Conservation (phyloP, 2,888 invertebrate species). For the Calliopum simillimum region DNA sequence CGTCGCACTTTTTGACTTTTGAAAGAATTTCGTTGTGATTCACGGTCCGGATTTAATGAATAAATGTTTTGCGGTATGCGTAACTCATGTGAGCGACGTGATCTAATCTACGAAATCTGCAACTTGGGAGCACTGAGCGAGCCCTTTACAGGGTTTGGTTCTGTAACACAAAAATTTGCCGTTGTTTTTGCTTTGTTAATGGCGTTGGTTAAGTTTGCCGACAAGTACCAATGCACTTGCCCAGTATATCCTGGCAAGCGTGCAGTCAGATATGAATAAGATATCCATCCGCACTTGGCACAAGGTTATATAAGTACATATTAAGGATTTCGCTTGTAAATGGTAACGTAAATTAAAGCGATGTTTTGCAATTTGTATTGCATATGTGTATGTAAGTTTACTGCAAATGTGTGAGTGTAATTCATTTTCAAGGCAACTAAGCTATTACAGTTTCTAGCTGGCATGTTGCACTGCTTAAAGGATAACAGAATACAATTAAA, state of each 20-base stretch:
- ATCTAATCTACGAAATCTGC: constrained; percentile 51
- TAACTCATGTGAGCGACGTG: constrained; percentile 47
- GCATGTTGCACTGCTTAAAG: constrained; percentile 45
- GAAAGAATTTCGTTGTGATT: constrained; percentile 45
- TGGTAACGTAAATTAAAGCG: constrained; percentile 19
- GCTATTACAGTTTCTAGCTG: constrained; percentile 45
- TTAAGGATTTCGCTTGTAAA: constrained; percentile 17
- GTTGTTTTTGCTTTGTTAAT: constrained; percentile 19
- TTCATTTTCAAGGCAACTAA: constrained; percentile 17
- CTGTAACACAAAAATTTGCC: constrained; percentile 5
- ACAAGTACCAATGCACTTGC: background rate
- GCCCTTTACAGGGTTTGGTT: constrained; percentile 27
- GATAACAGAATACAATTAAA: background rate
- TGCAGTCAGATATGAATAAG: constrained; percentile 17
- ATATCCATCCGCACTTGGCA: constrained; percentile 27
- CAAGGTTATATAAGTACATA: constrained; percentile 22
- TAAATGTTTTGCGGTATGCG: constrained; percentile 52
- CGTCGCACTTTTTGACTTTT: background rate
- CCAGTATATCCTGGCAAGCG: no score
- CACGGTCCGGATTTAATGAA: constrained; percentile 51
- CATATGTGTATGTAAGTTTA: background rate
- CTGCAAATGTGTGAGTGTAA: constrained; percentile 41
- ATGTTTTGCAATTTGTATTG: background rate
- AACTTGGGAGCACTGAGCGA: constrained; percentile 47
- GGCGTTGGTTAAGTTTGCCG: constrained; percentile 5